These are phyloP conservation scores for Phainopepla nitens DNA, from an alignment of 2,113 vertebrate species.

Conservation along the genomic window DNA sequence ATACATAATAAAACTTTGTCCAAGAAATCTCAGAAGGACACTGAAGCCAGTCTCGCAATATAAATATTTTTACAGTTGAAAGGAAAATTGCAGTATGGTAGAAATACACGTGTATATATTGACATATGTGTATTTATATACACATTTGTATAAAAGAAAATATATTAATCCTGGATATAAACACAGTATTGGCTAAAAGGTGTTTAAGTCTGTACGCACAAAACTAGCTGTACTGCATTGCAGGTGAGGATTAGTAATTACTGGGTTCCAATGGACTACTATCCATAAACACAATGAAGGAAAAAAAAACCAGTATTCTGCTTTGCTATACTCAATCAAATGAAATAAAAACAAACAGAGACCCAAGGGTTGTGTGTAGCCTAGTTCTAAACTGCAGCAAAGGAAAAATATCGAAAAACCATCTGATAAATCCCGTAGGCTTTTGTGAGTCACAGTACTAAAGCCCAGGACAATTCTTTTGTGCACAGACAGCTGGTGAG, in stretches of 20 bases:
- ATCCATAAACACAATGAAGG: background rate
- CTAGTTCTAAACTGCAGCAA: background rate
- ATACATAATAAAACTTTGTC: background rate
- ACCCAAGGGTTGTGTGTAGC: background rate
- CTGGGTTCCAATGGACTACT: background rate
- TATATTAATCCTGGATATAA: background rate
- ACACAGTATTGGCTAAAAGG: background rate
- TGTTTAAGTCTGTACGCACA: background rate
- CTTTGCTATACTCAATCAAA: background rate
- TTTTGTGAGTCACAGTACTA: background rate
- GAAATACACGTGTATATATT: background rate
- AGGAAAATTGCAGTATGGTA: background rate
- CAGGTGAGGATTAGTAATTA: background rate
- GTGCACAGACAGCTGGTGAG: background rate
- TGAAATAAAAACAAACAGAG: background rate
- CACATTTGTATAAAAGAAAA: background rate
- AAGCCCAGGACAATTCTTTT: background rate
- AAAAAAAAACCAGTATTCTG: background rate
- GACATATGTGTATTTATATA: background rate
- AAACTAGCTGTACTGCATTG: background rate
- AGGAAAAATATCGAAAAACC: background rate
- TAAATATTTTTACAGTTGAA: background rate
- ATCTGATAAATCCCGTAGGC: background rate
- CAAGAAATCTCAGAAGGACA: background rate
- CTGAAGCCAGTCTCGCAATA: background rate